Conservation (phyloP, 2,797 vertebrate genomes). For the Galago senegalensis region DNA sequence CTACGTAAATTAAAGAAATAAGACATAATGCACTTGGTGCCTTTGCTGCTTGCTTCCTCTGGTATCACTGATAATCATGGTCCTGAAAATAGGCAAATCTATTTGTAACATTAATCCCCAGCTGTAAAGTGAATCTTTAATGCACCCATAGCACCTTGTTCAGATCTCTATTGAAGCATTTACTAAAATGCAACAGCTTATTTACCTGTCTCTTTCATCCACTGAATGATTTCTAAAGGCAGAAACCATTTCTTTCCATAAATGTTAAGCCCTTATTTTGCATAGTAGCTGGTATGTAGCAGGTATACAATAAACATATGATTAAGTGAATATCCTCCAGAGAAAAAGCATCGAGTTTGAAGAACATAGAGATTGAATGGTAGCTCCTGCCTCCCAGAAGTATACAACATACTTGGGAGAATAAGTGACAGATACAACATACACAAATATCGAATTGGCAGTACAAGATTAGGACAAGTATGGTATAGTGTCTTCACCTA, state of each 20-base stretch:
- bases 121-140: slow-evolving; percentile 35
- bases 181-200: slow-evolving; percentile 39
- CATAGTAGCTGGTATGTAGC: background rate
- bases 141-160: background rate
- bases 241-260: slow-evolving; percentile 57
- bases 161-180: slow-evolving; percentile 51
- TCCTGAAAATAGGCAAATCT: slow-evolving; percentile 50
- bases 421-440: slow-evolving; percentile 21
- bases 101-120: background rate
- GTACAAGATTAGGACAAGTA: background rate
- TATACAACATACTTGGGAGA: slow-evolving; percentile 63
- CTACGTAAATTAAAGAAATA: slow-evolving; percentile 54
- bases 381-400: slow-evolving; percentile 42
- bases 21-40: slow-evolving; percentile 5
- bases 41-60: slow-evolving; percentile 34
- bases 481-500: background rate
- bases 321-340: background rate
- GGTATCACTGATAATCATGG: slow-evolving; percentile 36
- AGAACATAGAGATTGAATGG: slow-evolving; percentile 53
- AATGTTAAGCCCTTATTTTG: slow-evolving; percentile 20
- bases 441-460: slow-evolving; percentile 27
- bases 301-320: slow-evolving; percentile 34
- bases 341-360: slow-evolving; percentile 30
- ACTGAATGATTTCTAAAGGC: slow-evolving; percentile 16
- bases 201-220: slow-evolving; percentile 45